phyloP scores from a whole-genome alignment of 2,888 invertebrate species.

The Blomia tropicalis region DNA sequence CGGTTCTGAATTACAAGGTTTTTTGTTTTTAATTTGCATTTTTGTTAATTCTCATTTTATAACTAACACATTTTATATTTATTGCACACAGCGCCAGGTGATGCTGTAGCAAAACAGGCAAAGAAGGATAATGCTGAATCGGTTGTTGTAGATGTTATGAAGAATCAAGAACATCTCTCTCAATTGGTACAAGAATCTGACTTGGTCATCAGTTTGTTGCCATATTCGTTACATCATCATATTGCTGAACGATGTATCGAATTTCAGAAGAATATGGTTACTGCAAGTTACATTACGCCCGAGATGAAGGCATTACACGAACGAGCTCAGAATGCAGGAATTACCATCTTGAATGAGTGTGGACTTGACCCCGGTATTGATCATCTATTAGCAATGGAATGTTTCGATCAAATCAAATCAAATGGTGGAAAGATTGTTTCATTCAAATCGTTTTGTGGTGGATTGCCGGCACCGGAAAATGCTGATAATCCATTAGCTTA shows the following conservation, averaged over 20 bases:
- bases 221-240: conserved; percentile 70
- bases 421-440: conserved; percentile 82
- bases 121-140: conserved; percentile 45
- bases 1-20: conserved; percentile 61
- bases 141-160: conserved; percentile 62
- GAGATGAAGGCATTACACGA: conserved; percentile 62
- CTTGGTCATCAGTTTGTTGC: conserved; percentile 54
- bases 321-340: conserved; percentile 63
- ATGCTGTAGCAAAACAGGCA: conserved; percentile 57
- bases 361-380: conserved; percentile 98
- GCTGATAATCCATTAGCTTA: conserved; percentile 55
- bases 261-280: conserved; percentile 78
- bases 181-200: conserved; percentile 51
- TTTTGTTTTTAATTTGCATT: conserved; percentile 12
- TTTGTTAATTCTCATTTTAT: too few species aligned
- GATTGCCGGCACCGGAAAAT: conserved; percentile 88
- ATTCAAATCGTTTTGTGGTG: conserved; percentile 90
- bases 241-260: conserved; percentile 70
- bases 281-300: conserved; percentile 81
- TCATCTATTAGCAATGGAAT: conserved; percentile 87
- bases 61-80: background rate
- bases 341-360: conserved; percentile 88
- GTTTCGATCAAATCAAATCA: conserved; percentile 67
- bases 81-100: conserved; percentile 56
- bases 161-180: conserved; percentile 50